Percentiles rank a stretch among this genome's conserved stretches.
phyloP scores from a whole-genome alignment of 2,797 vertebrate genomes.

The Ambastaia sidthimunki region DNA sequence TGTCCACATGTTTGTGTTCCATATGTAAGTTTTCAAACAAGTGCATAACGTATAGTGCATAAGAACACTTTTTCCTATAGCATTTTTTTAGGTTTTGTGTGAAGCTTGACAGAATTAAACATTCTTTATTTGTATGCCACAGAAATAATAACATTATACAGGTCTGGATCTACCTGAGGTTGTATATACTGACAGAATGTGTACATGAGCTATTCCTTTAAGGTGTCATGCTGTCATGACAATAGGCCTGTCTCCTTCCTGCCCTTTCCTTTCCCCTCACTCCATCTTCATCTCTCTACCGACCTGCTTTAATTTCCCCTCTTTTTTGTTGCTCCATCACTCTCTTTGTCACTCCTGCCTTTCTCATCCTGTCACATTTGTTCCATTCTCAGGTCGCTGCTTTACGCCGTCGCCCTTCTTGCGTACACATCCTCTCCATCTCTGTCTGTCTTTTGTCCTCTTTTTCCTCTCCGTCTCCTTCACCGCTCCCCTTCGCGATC shows the following conservation, averaged over 20 bases:
- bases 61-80: not conserved
- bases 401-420: conserved; percentile 50
- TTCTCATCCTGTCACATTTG: conserved; percentile 53
- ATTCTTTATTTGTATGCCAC: not conserved
- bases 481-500: conserved; percentile 66
- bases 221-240: conserved; percentile 43
- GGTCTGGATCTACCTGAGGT: too few relatives aligned
- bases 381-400: conserved; percentile 47
- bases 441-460: conserved; percentile 57
- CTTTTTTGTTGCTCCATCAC: conserved; percentile 54
- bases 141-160: not conserved
- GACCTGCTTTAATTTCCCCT: conserved; percentile 53
- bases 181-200: not conserved
- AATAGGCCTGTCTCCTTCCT: conserved; percentile 42
- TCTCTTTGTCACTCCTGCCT: conserved; percentile 42
- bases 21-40: not conserved
- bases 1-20: not conserved
- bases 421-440: conserved; percentile 65
- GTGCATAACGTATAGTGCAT: not conserved
- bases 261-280: conserved; percentile 44
- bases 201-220: not conserved
- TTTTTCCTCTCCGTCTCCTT: conserved; percentile 48
- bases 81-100: not conserved
- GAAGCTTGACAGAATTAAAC: not conserved
- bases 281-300: conserved; percentile 52